Evolutionary conservation across 2,888 invertebrate genomes (phyloP), one percentile per base, ranked within the genome.

Genomic region (Athetis lepigone): DNA sequence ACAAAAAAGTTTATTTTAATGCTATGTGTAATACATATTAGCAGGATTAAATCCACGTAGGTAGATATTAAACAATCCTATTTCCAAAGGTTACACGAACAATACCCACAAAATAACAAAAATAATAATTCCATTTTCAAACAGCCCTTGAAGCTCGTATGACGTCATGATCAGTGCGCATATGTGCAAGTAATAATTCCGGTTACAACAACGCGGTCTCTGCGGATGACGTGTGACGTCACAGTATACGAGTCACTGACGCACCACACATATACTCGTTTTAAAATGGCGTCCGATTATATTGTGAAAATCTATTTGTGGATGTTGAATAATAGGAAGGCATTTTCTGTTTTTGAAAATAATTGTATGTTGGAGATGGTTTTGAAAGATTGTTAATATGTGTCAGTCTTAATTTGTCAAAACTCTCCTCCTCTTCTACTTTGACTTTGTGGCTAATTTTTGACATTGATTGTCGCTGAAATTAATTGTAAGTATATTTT

Each of bases 181-280:
- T 58, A 64, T 59, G 52, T 64, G 65, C 52, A 45, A 42, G 45
- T 49, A 50, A 52, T 52, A 59, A 68, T 60, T 55, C 16, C 36
- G 19, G 27, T 33, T 23, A 54, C 45, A 54, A 45, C 43, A 55
- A 19, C 39, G 18, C 8, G 9, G 25, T 11, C 40, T 1, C 71
- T 72, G 72, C 29, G 36, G 13, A 21, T 57, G 72, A 70, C 75
- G 40, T 39, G 36, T 63, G 64, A 70, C 75, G 72, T 75, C 75
- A 70, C 21, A 16, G 29, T 16, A 23, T 4, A 25, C 5, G 2
- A 18, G 19, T 19, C 23, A 4, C 42, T 71, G 69, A 69, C 70
- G 69, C 46, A 52, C 42, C 29, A 23, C 39, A 7, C 18, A 1
- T 9, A 18, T 36, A 16, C 16, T 11, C 23, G 21, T 45, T 51